phyloP scores from a whole-genome alignment of 2,888 invertebrate species.

The Spialia ferax region DNA sequence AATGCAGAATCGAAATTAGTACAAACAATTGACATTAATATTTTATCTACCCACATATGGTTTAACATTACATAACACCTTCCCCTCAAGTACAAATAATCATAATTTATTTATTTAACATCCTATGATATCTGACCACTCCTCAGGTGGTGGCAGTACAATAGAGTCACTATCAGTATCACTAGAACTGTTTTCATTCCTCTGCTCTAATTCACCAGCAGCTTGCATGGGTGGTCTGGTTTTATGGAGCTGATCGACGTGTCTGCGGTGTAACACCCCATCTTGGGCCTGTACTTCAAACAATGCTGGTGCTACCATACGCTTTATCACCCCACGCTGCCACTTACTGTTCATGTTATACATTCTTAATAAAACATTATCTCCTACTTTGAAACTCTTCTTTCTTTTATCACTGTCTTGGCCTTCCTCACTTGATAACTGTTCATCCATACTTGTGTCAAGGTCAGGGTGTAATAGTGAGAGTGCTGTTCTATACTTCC shows the following conservation, averaged over 20 bases:
- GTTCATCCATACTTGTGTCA: constrained; percentile 9
- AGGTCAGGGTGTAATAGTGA: constrained; percentile 32
- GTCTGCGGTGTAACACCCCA: constrained; percentile 12
- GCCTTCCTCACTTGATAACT: constrained; percentile 2
- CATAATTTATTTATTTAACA: background rate
- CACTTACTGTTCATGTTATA: constrained; percentile 22
- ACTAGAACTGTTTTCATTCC: constrained; percentile 1
- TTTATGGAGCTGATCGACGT: constrained; percentile 22
- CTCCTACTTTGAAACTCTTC: constrained; percentile 24
- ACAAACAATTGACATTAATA: background rate
- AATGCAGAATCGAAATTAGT: too few species aligned
- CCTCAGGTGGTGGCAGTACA: constrained; percentile 17
- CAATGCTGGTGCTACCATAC: constrained; percentile 15
- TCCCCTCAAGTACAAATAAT: constrained; percentile 2
- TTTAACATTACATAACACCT: constrained; percentile 14
- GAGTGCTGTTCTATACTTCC: constrained; percentile 38
- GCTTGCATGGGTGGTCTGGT: constrained; percentile 9
- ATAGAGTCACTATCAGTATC: constrained; percentile 1
- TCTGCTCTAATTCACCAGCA: background rate
- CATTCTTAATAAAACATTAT: constrained; percentile 24
- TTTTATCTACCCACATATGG: constrained; percentile 2
- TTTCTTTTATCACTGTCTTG: background rate
- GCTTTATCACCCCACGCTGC: constrained; percentile 15
- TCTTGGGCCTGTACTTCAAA: constrained; percentile 18
- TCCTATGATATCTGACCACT: constrained; percentile 14